Evolutionary conservation across 2,113 vertebrate genomes (phyloP).

Genomic region (Albula glossodonta): DNA sequence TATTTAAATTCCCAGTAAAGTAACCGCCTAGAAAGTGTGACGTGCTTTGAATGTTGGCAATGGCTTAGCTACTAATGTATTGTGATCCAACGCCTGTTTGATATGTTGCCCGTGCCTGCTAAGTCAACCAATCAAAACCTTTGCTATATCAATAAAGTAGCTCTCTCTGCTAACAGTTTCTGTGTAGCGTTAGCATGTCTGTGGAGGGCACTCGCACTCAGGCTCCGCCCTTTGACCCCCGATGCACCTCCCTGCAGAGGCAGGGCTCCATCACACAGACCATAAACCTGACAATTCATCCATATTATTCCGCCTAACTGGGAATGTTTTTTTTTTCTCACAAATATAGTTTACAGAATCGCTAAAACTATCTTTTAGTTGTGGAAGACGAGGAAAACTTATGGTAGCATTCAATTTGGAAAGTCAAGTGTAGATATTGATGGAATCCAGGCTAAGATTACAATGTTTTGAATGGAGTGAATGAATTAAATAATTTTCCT

Average conservation of each 20-base stretch:
- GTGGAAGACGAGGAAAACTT: no score
- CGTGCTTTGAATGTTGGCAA: no score
- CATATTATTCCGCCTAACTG: no score
- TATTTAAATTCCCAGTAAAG: no score
- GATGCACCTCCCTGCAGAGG: conserved; percentile 80
- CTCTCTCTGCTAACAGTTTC: conserved; percentile 52
- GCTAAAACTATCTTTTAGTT: no score
- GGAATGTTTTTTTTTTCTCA: background rate
- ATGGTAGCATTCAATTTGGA: no score
- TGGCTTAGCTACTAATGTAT: background rate
- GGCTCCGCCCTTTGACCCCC: conserved; percentile 68
- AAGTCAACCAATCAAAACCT: background rate
- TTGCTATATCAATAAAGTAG: background rate
- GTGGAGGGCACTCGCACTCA: conserved; percentile 78
- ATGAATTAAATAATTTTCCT: no score
- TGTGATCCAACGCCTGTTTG: background rate
- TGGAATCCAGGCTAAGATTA: no score
- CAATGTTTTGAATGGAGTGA: no score
- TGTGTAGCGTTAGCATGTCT: conserved; percentile 93
- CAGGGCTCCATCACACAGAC: conserved; percentile 97
- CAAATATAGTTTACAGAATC: no score
- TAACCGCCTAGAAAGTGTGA: no score
- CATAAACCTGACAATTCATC: conserved; percentile 66
- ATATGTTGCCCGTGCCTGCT: background rate
- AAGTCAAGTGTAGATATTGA: no score